phyloP scores from a whole-genome alignment of 2,888 invertebrate genomes.

The Drosophila imparisetae region DNA sequence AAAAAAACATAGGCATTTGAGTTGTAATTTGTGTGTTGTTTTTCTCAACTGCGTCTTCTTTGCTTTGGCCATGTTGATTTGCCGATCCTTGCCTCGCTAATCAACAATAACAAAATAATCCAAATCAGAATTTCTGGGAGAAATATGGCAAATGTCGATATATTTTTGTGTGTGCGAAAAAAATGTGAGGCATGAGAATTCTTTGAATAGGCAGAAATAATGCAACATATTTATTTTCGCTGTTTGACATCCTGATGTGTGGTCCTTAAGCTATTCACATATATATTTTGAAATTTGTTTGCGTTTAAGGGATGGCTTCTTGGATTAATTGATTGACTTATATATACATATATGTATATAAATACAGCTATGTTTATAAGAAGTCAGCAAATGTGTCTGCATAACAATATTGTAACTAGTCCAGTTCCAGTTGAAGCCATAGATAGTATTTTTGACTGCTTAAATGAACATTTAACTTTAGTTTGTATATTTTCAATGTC shows the following conservation, averaged over 20 bases:
- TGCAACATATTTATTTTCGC: constrained; percentile 4
- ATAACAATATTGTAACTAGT: not conserved
- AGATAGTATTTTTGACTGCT: not conserved
- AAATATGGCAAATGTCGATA: constrained; percentile 2
- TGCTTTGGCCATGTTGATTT: constrained; percentile 13
- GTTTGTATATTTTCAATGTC: constrained; percentile 8
- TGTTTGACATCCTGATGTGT: not conserved
- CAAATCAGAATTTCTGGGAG: constrained; percentile 8
- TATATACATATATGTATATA: not conserved
- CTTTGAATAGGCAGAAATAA: not conserved
- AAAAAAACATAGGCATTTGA: constrained; percentile 20
- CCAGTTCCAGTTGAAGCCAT: constrained; percentile 1
- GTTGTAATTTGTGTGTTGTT: constrained; percentile 29
- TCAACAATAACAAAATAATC: constrained; percentile 55
- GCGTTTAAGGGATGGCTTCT: not conserved
- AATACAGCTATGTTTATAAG: not conserved
- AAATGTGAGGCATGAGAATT: constrained; percentile 7
- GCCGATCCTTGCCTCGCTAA: constrained; percentile 35
- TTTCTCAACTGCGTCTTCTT: not conserved
- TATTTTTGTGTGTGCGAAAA: not conserved
- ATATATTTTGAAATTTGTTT: not conserved
- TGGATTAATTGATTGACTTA: not conserved
- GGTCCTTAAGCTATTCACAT: not conserved
- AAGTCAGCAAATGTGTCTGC: not conserved
- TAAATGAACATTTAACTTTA: not conserved